Evolutionary conservation across 1,140 invertebrate genomes (phyloP), one percentile per base, ranked within the genome.

Genomic region (Panonychus citri): DNA sequence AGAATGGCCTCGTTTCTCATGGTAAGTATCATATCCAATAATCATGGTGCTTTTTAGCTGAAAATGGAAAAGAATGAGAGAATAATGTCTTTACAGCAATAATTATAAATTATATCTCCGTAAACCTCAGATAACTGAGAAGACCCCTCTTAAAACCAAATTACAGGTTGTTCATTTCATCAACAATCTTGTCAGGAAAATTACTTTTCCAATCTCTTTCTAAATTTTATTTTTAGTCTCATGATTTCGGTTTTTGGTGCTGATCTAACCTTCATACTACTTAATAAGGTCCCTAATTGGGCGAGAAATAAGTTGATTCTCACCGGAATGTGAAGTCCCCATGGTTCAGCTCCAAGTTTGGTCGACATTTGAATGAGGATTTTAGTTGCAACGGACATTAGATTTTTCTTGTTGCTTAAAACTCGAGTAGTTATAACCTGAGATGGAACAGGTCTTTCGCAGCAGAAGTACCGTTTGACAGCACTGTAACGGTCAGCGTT

Each of bases 401-500:
- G 57, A 37, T 57, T 63, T 7, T 59, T 58, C 25, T 77, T 76
- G 60, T 71, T 72, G 3, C 48, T 59, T 0, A 76, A 67, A 48
- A 83, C 72, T 53, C 73, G 76, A 0, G 65, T 64, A 0, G 80
- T 66, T 1, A 88, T 73, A 17, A 88, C 80, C 71, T 93, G 87
- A 53, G 69, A 70, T 7, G 71, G 66, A 25, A 72, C 65, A 54
- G 48, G 55, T 30, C 56, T 60, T 39, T 91, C 85, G 0, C 85
- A 73, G 55, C 76, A 82, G 57, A 81, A 82, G 43, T 84, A 79
- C 63, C 85, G 85, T 63, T 94, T 93, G 1, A 93, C 81, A 0
- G 81, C 79, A 27, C 76, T 71, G 62, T 93, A 93, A 21, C 74
- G 19, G 19, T 46, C 43, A 3, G 8, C 30, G 50, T 77, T 75